A percentile compares a stretch with the other conserved stretches of the same genome.
Conservation (phyloP, 2,113 vertebrate genomes). For the Phalacrocorax brasilianus region DNA sequence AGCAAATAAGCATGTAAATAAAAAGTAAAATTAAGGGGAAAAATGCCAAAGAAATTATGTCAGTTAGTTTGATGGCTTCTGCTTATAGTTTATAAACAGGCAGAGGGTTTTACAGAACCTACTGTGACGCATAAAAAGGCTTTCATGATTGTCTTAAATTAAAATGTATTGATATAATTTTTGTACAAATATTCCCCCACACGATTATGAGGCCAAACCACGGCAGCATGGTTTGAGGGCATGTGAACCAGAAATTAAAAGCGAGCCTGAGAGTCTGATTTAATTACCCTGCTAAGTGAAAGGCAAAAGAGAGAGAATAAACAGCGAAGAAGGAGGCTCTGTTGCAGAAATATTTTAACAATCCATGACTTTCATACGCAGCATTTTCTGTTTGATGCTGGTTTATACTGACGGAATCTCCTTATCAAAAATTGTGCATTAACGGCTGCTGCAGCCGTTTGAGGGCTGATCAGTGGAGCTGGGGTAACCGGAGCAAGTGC, state of each 20-base stretch:
- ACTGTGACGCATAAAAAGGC: neutral
- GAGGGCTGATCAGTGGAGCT: rapidly evolving
- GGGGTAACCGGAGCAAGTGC: neutral
- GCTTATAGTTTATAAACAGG: neutral
- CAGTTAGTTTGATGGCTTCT: neutral
- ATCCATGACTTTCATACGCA: rapidly evolving
- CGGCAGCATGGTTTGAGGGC: conserved; percentile 22
- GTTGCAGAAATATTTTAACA: neutral
- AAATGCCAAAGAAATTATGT: neutral
- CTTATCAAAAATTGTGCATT: neutral
- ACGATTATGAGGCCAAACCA: neutral
- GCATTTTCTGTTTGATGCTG: neutral
- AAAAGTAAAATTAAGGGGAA: neutral
- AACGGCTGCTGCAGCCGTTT: neutral
- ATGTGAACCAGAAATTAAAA: conserved; percentile 52
- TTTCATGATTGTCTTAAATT: neutral
- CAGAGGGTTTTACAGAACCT: neutral
- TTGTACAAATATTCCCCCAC: neutral
- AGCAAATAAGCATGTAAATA: neutral
- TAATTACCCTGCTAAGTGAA: conserved; percentile 50
- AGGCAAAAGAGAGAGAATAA: conserved; percentile 3
- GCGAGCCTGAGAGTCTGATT: conserved; percentile 19
- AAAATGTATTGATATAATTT: neutral
- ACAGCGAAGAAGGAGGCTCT: neutral
- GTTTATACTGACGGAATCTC: neutral